Percentiles rank a stretch among this genome's conserved stretches.
Evolutionary conservation across 2,888 invertebrate species (phyloP).

Genomic region (Zhengitettix transpicula): DNA sequence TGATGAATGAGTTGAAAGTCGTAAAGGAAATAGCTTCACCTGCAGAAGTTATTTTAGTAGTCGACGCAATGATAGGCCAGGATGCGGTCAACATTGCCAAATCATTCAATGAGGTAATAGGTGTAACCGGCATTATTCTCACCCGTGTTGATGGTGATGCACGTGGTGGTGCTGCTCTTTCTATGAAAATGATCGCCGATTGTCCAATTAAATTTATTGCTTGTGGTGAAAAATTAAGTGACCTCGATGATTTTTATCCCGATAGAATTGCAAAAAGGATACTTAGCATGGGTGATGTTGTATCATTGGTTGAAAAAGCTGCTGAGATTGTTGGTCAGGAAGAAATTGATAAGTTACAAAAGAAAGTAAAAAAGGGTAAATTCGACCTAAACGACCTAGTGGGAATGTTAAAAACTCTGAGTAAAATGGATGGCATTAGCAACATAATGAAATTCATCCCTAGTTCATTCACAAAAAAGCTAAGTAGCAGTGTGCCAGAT

Average conservation of each 20-base stretch:
- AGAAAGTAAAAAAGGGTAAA: neutral
- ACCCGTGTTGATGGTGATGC: slow-evolving; percentile 13
- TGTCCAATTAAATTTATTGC: neutral
- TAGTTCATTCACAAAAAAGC: too few relatives aligned
- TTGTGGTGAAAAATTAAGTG: neutral
- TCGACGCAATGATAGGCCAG: too few relatives aligned
- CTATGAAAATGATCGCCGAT: neutral
- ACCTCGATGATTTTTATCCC: neutral
- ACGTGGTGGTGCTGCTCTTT: slow-evolving; percentile 13
- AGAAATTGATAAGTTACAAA: neutral
- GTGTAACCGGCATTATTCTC: too few relatives aligned
- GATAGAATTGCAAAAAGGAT: neutral
- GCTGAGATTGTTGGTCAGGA: neutral
- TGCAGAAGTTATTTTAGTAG: too few relatives aligned
- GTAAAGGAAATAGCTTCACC: too few relatives aligned
- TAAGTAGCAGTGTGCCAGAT: too few relatives aligned
- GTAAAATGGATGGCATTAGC: too few relatives aligned
- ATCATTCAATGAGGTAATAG: too few relatives aligned
- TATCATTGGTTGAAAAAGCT: neutral
- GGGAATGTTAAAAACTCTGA: neutral
- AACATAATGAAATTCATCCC: too few relatives aligned
- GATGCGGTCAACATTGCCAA: too few relatives aligned
- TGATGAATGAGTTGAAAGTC: too few relatives aligned
- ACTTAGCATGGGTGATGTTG: neutral
- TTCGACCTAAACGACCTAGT: neutral